Percentiles rank a stretch among this genome's conserved stretches.
These are phyloP conservation scores for Coenobita brevimanus DNA, from an alignment of 1,140 invertebrate species.

Conservation along the genomic window DNA sequence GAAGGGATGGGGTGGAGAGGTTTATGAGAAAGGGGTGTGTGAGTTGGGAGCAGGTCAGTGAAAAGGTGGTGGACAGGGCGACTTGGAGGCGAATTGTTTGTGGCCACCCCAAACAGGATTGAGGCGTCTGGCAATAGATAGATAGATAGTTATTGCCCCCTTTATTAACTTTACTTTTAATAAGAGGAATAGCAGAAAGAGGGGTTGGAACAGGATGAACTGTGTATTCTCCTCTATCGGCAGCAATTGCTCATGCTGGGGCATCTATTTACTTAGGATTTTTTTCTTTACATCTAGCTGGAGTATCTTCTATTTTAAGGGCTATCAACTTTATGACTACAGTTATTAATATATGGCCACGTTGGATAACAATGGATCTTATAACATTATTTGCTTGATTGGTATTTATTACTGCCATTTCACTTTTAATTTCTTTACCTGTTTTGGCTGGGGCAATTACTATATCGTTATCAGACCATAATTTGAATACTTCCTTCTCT, in stretches of 20 bases:
- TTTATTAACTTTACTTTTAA: background rate
- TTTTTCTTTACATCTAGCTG: conserved; percentile 72
- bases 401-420: conserved; percentile 80
- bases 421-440: conserved; percentile 80
- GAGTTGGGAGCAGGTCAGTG: too few relatives aligned
- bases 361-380: conserved; percentile 71
- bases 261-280: conserved; percentile 61
- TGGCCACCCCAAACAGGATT: too few relatives aligned
- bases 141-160: background rate
- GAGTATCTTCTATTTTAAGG: conserved; percentile 72
- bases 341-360: conserved; percentile 73
- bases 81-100: too few relatives aligned
- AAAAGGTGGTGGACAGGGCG: too few relatives aligned
- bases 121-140: too few relatives aligned
- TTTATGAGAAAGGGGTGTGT: too few relatives aligned
- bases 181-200: conserved; percentile 7
- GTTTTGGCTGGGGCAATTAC: too few relatives aligned
- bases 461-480: too few relatives aligned
- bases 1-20: too few relatives aligned
- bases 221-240: background rate
- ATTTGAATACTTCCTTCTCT: too few relatives aligned
- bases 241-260: background rate
- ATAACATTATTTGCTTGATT: conserved; percentile 78
- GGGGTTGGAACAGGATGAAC: conserved; percentile 25
- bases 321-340: conserved; percentile 74